Evolutionary conservation across 1,140 invertebrate species (phyloP).

Genomic region (Sitobion miscanthi): DNA sequence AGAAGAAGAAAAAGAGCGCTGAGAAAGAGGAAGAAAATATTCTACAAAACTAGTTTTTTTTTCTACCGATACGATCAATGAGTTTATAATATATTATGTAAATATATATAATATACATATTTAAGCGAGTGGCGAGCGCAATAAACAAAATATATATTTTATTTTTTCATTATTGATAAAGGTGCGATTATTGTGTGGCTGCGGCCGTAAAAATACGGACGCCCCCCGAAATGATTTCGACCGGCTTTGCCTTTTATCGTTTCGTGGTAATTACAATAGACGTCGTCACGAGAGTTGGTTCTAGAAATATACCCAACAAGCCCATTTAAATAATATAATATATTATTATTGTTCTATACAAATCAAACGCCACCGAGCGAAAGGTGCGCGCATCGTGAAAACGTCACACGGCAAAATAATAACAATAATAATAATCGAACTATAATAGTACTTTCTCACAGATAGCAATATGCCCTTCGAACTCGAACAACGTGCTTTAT

Average conservation of each 20-base stretch:
- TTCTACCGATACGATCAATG: background rate
- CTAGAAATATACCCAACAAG: background rate
- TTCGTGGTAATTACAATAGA: background rate
- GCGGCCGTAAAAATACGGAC: background rate
- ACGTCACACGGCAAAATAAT: background rate
- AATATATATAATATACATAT: background rate
- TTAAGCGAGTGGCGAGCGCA: background rate
- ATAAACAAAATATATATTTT: background rate
- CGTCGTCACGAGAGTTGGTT: background rate
- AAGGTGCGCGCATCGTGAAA: background rate
- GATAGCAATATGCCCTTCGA: conserved; percentile 6
- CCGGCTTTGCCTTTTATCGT: background rate
- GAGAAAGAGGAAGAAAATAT: background rate
- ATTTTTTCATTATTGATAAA: background rate
- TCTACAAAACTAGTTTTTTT: background rate
- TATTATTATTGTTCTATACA: background rate
- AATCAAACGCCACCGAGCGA: background rate
- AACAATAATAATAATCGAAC: conserved; percentile 5
- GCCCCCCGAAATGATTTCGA: background rate
- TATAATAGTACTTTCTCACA: conserved; percentile 10
- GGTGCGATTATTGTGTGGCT: background rate
- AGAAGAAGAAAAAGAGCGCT: background rate
- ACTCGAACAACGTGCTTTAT: conserved; percentile 3
- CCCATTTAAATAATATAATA: background rate
- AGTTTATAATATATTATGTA: background rate